A percentile compares a stretch with the other conserved stretches of the same genome.
Evolutionary conservation across 2,113 vertebrate species (phyloP).

Genomic region (Naja naja): DNA sequence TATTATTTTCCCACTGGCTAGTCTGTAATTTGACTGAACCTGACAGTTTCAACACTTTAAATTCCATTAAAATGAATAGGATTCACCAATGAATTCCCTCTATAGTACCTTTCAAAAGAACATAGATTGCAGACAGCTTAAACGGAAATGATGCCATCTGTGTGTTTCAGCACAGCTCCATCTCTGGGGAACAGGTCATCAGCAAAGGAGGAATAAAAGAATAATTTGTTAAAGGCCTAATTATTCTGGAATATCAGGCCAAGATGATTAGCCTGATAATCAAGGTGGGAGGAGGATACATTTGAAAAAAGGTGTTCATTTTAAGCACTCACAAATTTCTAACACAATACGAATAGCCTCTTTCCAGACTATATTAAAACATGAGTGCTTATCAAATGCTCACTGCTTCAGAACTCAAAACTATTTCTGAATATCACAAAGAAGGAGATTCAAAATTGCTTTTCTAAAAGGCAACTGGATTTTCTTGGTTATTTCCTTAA

Average conservation of each 20-base stretch:
- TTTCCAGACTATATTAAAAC: not conserved
- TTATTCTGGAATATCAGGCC: not conserved
- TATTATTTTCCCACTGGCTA: constrained; percentile 1
- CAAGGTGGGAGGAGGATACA: not conserved
- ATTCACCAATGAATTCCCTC: not conserved
- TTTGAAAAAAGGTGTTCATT: not conserved
- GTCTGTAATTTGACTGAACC: constrained; percentile 34
- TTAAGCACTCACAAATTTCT: not conserved
- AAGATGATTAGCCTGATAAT: not conserved
- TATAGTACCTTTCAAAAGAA: not conserved
- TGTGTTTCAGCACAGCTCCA: not conserved
- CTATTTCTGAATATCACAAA: not conserved
- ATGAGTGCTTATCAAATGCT: not conserved
- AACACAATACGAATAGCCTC: not conserved
- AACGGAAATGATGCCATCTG: not conserved
- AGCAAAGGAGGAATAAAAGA: not conserved
- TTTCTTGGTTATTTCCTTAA: not conserved
- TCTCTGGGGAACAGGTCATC: not conserved
- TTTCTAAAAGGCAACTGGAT: not conserved
- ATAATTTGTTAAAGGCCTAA: not conserved
- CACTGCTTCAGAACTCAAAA: not conserved
- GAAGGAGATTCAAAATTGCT: not conserved
- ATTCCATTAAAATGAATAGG: constrained; percentile 23
- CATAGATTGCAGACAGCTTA: not conserved
- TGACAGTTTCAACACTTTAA: constrained; percentile 31